Evolutionary conservation across 2,113 vertebrate species (phyloP), one percentile per base, ranked within the genome.

Genomic region (Paradisaea rubra): DNA sequence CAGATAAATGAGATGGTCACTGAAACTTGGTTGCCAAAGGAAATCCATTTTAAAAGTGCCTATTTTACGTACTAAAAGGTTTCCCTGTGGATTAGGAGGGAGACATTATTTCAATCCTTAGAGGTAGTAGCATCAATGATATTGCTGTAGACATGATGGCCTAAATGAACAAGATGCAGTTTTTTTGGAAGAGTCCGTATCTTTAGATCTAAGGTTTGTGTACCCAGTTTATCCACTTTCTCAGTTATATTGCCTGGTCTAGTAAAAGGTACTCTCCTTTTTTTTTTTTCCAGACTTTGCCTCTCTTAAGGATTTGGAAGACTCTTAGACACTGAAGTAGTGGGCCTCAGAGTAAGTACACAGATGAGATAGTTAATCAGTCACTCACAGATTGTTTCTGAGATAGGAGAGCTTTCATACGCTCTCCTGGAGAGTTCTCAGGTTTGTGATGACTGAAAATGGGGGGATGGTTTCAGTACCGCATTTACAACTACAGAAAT

Each of bases 361-460:
- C 52, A 91, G 76, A 78, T 90, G 70, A 89, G 91, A 95, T 44
- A 86, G 85, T 93, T 94, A 91, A 96, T 94, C 93, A 96, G 85
- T 95, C 94, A 89, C 93, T 90, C 3, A 1, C 44, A 81, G 80
- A 92, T 95, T 84, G 64, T 84, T 90, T 84, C 64, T 79, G 69
- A 94, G 88, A 91, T 53, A 90, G 37, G 24, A 73, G 76, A 84
- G 76, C 52, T 95, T 90, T 95, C 88, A 88, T 59, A 66, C 0
- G 1, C 24, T 52, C 20, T 66, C 50, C 37, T 74, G 37, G 49
- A 90, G 79, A 60, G 37, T 59, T 86, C 64, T 93, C 61, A 78
- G 41, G 13, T 74, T 88, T 90, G 72, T 57, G 64, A 33, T 57
- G 76, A 56, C 56, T 76, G 76, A 60, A 83, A 88, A 78, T 27